phyloP scores from a whole-genome alignment of 2,888 invertebrate species.

The Ophion ellenae region DNA sequence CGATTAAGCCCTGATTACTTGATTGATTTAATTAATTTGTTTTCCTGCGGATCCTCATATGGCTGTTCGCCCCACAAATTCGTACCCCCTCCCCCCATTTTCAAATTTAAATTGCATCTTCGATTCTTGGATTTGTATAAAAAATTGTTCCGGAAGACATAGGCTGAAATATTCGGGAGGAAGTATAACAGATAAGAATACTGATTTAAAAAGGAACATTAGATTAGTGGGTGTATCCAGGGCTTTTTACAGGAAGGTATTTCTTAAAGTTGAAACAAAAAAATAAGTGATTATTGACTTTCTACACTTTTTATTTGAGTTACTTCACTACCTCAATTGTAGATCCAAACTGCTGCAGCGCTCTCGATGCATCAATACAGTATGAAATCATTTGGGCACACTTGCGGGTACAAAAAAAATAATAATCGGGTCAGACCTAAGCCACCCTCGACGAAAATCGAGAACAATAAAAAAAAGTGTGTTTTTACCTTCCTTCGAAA shows the following conservation, averaged over 20 bases:
- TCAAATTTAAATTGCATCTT: neutral
- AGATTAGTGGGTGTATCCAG: slow-evolving; percentile 65
- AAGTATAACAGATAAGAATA: slow-evolving; percentile 67
- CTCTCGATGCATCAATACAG: neutral
- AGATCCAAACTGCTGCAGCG: slow-evolving; percentile 4
- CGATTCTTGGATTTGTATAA: slow-evolving; percentile 68
- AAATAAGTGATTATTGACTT: neutral
- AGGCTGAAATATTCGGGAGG: slow-evolving; percentile 72
- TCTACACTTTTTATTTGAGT: slow-evolving; percentile 14
- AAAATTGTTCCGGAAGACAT: slow-evolving; percentile 76
- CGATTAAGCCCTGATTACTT: slow-evolving; percentile 1
- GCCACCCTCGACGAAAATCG: neutral
- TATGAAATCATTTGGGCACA: slow-evolving; percentile 13
- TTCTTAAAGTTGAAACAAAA: neutral
- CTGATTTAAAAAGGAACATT: slow-evolving; percentile 61
- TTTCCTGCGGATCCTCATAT: neutral
- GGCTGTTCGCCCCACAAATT: slow-evolving; percentile 34
- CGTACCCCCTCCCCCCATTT: neutral
- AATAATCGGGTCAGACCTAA: neutral
- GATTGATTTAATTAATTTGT: slow-evolving; percentile 13
- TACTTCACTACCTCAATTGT: slow-evolving; percentile 3
- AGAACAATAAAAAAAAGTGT: slow-evolving; percentile 1
- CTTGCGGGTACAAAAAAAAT: neutral
- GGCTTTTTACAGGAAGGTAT: slow-evolving; percentile 73
- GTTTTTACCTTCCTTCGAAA: slow-evolving; percentile 71